Percentiles rank a stretch among this genome's conserved stretches.
Conservation (phyloP, 2,113 vertebrate genomes). For the Chlamydotis undulata region DNA sequence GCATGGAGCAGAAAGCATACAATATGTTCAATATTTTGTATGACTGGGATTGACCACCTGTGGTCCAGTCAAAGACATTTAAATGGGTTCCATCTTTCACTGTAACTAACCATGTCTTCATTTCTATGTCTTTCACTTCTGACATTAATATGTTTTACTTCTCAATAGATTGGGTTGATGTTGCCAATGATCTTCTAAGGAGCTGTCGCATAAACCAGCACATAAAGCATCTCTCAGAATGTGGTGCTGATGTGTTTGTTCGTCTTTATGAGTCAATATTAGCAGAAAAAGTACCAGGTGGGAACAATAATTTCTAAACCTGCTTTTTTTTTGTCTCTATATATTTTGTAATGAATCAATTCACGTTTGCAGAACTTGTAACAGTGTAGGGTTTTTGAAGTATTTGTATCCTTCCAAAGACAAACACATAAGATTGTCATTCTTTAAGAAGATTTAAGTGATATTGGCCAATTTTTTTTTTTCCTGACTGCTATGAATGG, state of each 20-base stretch:
- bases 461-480: neutral
- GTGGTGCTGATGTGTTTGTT: constrained; percentile 87
- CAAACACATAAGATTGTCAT: neutral
- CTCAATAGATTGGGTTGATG: constrained; percentile 85
- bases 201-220: constrained; percentile 84
- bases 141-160: neutral
- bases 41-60: neutral
- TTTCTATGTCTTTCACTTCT: neutral
- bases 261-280: constrained; percentile 88
- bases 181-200: constrained; percentile 89
- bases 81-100: neutral
- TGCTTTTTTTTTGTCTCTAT: neutral
- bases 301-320: neutral
- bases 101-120: neutral
- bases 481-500: neutral
- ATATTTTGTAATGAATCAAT: neutral
- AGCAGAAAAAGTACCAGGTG: constrained; percentile 94
- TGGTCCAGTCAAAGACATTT: neutral
- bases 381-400: neutral
- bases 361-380: neutral
- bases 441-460: neutral
- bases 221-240: constrained; percentile 84
- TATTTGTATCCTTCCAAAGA: neutral
- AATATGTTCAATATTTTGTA: rapidly evolving
- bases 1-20: neutral